These are phyloP conservation scores for Odocoileus virginianus DNA, from an alignment of 2,113 vertebrate species.

Conservation along the genomic window DNA sequence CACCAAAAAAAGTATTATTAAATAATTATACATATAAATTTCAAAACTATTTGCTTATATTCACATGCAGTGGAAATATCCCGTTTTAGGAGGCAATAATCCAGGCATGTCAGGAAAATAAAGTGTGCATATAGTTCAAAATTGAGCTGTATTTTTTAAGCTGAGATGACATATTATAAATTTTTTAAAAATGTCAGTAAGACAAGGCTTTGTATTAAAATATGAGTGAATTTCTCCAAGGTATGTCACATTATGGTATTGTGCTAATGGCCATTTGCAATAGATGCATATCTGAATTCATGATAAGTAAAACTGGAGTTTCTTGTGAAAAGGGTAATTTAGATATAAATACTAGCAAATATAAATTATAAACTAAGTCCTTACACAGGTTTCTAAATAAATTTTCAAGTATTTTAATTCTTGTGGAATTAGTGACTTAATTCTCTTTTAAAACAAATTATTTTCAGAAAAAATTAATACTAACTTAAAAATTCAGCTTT, in stretches of 20 bases:
- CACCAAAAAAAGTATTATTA: not conserved
- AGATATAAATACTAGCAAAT: slow-evolving; percentile 13
- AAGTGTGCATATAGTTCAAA: not conserved
- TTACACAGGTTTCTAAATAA: slow-evolving; percentile 10
- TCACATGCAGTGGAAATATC: not conserved
- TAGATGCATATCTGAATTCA: slow-evolving; percentile 64
- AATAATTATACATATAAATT: not conserved
- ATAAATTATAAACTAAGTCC: not conserved
- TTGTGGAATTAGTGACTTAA: not conserved
- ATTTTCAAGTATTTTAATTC: not conserved
- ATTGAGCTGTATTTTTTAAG: not conserved
- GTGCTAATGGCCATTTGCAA: slow-evolving; percentile 33
- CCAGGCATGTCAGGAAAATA: not conserved
- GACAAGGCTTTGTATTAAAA: not conserved
- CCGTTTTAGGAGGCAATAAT: not conserved
- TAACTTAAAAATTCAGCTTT: not conserved
- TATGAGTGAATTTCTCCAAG: not conserved
- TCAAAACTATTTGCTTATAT: not conserved
- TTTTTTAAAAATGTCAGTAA: not conserved
- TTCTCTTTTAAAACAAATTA: not conserved
- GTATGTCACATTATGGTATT: slow-evolving; percentile 34
- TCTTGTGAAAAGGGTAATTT: slow-evolving; percentile 43
- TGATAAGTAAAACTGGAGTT: slow-evolving; percentile 34
- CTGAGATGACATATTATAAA: not conserved
- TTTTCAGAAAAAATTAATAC: not conserved